These are phyloP conservation scores for Callyntrura guangdongensis DNA, from an alignment of 2,888 invertebrate genomes.

Conservation along the genomic window DNA sequence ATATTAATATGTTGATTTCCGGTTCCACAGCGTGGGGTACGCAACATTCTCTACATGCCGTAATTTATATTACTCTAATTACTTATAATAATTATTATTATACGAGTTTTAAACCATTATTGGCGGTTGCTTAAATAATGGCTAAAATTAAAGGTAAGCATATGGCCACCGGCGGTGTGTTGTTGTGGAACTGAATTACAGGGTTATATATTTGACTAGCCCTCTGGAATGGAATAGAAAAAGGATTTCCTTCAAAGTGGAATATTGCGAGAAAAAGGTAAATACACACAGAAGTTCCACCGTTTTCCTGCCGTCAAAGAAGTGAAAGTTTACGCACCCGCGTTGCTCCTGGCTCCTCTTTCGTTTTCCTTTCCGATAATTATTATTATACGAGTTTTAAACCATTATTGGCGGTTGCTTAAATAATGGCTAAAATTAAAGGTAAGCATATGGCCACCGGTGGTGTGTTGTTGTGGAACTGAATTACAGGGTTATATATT, in stretches of 20 bases:
- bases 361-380: slow-evolving; percentile 35
- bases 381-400: no score
- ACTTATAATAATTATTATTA: no score
- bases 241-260: background rate
- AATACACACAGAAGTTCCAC: background rate
- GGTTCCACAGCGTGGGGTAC: no score
- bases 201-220: no score
- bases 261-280: background rate
- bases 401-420: background rate
- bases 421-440: background rate
- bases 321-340: slow-evolving; percentile 56
- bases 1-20: no score
- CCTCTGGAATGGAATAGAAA: no score
- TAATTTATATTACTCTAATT: no score
- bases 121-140: background rate
- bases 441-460: background rate
- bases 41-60: no score
- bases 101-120: no score
- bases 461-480: slow-evolving; percentile 10
- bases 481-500: no score
- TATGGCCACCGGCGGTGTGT: background rate
- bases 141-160: background rate
- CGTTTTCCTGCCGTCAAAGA: slow-evolving; percentile 33
- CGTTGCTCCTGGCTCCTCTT: slow-evolving; percentile 48
- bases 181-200: slow-evolving; percentile 27